A percentile compares a stretch with the other conserved stretches of the same genome.
Conservation (phyloP, 2,888 invertebrate genomes). For the Tipula helvola region DNA sequence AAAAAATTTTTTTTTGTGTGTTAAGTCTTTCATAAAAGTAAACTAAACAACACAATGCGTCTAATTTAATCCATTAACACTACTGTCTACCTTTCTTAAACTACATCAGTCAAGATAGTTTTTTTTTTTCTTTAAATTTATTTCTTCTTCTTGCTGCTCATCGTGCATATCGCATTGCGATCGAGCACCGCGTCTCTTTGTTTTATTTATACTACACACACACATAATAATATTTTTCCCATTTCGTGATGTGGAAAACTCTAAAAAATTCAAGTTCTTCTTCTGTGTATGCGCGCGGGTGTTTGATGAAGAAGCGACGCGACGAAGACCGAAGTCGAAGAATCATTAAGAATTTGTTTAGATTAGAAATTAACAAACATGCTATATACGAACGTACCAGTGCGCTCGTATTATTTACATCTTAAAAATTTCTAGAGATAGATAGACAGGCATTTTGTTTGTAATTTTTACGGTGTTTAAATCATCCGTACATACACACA, state of each 20-base stretch:
- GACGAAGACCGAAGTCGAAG: neutral
- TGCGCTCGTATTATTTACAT: neutral
- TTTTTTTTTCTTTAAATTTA: neutral
- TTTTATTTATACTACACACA: neutral
- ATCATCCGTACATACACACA: neutral
- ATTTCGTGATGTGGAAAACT: neutral
- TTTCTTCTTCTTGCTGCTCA: neutral
- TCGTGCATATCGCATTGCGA: neutral
- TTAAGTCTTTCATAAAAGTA: neutral
- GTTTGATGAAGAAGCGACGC: neutral
- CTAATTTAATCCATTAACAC: constrained; percentile 4
- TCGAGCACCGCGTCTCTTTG: neutral
- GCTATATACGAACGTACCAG: neutral
- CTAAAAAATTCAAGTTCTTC: neutral
- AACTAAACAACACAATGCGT: neutral
- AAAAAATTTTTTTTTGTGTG: neutral
- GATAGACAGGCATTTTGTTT: neutral
- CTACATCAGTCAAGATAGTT: neutral
- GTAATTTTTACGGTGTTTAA: neutral
- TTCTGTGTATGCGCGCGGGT: neutral
- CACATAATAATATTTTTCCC: neutral
- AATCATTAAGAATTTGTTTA: neutral
- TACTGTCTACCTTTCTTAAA: neutral
- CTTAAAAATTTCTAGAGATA: neutral
- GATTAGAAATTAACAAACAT: neutral